These are phyloP conservation scores for Drosophila santomea DNA, from an alignment of 1,140 invertebrate genomes.

Conservation along the genomic window DNA sequence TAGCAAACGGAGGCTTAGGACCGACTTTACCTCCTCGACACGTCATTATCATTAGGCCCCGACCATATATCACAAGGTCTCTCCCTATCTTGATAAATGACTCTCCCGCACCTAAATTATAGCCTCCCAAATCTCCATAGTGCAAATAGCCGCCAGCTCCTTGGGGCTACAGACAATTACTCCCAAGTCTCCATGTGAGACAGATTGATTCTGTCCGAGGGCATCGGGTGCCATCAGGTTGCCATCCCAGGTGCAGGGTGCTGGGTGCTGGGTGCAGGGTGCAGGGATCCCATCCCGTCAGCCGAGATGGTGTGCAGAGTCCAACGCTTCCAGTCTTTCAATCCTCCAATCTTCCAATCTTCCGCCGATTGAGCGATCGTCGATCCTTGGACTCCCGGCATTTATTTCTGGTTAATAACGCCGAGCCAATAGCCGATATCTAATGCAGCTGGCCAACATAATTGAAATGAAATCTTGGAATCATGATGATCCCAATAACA, in stretches of 20 bases:
- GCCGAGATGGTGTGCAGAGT: constrained; percentile 69
- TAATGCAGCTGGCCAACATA: constrained; percentile 65
- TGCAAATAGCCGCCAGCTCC: constrained; percentile 78
- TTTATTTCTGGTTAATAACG: constrained; percentile 37
- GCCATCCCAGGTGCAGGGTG: too few relatives aligned
- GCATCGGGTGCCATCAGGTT: too few relatives aligned
- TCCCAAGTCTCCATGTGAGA: not conserved
- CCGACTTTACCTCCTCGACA: constrained; percentile 19
- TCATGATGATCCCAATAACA: not conserved
- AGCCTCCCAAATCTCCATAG: constrained; percentile 49
- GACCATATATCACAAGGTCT: constrained; percentile 66
- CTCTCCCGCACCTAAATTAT: constrained; percentile 78
- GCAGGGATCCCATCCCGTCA: constrained; percentile 14
- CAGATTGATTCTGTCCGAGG: constrained; percentile 25
- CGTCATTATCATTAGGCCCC: constrained; percentile 77
- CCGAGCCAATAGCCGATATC: constrained; percentile 31
- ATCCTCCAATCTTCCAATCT: constrained; percentile 11
- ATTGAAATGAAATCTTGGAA: constrained; percentile 55
- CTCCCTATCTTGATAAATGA: constrained; percentile 43
- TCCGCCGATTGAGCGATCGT: constrained; percentile 45
- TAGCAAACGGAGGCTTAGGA: constrained; percentile 1
- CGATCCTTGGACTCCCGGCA: not conserved
- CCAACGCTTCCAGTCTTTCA: constrained; percentile 74
- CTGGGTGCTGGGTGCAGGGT: not conserved
- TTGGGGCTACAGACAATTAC: constrained; percentile 67